Evolutionary conservation across 2,797 vertebrate species (phyloP).

Genomic region (Cyprinodon diabolis): DNA sequence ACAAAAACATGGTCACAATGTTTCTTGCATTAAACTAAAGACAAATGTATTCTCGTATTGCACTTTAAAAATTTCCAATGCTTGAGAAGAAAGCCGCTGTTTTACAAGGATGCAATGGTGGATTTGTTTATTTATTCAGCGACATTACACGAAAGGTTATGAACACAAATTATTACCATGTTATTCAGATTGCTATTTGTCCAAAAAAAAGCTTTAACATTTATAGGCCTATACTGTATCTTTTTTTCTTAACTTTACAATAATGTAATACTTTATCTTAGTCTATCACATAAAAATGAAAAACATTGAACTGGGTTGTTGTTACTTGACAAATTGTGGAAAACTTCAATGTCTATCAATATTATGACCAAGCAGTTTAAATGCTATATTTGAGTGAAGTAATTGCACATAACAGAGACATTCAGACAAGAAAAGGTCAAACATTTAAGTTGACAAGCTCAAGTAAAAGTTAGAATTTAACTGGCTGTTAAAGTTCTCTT

Average conservation of each 20-base stretch:
- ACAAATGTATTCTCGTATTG: not conserved
- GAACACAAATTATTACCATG: constrained; percentile 69
- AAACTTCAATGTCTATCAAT: too few relatives aligned
- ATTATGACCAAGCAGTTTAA: too few relatives aligned
- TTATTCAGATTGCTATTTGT: not conserved
- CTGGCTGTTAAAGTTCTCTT: not conserved
- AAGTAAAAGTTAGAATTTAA: not conserved
- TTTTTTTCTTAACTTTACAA: not conserved
- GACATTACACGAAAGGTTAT: constrained; percentile 50
- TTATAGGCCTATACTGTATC: too few relatives aligned
- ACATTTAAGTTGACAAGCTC: not conserved
- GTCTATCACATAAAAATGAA: not conserved
- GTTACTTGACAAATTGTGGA: too few relatives aligned
- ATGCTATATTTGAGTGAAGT: not conserved
- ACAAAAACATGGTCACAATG: too few relatives aligned
- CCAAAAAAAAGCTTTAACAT: not conserved
- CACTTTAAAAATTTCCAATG: not conserved
- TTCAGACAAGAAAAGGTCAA: not conserved
- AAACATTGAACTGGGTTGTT: too few relatives aligned
- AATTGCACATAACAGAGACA: not conserved
- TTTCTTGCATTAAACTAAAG: not conserved
- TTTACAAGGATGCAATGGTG: constrained; percentile 37
- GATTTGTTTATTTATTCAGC: constrained; percentile 66
- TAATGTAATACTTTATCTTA: not conserved
- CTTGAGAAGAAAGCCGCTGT: not conserved